Conservation (phyloP, 1,140 invertebrate genomes). For the Pogonus chalceus region DNA sequence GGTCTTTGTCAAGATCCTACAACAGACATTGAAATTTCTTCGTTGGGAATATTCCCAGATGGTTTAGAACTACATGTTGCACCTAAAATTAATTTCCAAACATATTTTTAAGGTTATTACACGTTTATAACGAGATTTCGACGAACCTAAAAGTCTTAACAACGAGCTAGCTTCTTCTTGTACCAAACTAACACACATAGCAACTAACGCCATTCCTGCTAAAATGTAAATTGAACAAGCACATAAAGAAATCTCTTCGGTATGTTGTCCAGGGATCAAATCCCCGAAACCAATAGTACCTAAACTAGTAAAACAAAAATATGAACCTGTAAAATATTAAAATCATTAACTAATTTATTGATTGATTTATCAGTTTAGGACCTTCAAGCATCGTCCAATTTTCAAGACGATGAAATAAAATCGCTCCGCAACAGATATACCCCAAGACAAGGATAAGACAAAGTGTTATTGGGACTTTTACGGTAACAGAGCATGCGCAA, state of each 20-base stretch:
- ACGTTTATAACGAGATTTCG: too few species aligned
- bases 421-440: conserved; percentile 84
- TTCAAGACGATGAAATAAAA: conserved; percentile 81
- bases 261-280: conserved; percentile 57
- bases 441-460: conserved; percentile 80
- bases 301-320: conserved; percentile 80
- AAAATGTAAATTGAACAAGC: conserved; percentile 80
- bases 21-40: conserved; percentile 47
- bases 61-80: conserved; percentile 32
- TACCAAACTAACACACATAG: conserved; percentile 93
- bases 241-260: conserved; percentile 67
- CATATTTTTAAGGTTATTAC: background rate
- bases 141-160: conserved; percentile 39
- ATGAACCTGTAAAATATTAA: conserved; percentile 30
- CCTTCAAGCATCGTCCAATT: conserved; percentile 88
- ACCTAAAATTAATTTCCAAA: conserved; percentile 8
- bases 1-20: conserved; percentile 54
- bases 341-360: background rate
- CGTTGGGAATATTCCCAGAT: conserved; percentile 40
- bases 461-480: conserved; percentile 73
- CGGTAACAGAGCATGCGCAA: conserved; percentile 40
- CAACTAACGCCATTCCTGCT: conserved; percentile 87
- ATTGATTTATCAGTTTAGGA: background rate
- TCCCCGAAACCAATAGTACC: conserved; percentile 68
- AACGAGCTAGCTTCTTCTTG: conserved; percentile 79